Evolutionary conservation across 2,797 vertebrate genomes (phyloP), one percentile per base, ranked within the genome.

Genomic region (Sphenodon punctatus): DNA sequence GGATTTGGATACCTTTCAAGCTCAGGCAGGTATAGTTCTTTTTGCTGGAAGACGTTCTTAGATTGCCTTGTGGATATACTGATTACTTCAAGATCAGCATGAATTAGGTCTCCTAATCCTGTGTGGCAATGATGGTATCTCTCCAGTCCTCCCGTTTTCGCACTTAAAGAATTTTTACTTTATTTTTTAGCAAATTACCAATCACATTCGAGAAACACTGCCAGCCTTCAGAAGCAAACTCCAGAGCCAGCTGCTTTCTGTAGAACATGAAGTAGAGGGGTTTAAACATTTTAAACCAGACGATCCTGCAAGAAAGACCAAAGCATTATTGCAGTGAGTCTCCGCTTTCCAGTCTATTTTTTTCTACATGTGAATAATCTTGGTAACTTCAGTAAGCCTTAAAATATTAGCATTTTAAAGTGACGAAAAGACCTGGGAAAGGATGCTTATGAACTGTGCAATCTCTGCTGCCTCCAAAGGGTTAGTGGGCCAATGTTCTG

Each of bases 171-270:
- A 22, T 82, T 64, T 78, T 64, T 80, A 55, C n/a, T 93, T 79
- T 94, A 60, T 78, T 85, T 73, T 91, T 88, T 87, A 95, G 97
- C 98, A 98, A 97, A 96, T 99, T 87, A 99, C 97, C 87, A 98
- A 98, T 92, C 98, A 99, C 92, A 99, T 98, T 87, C 96, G 97
- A 61, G 97, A 98, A 49, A 97, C 96, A 2, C 90, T 98, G 80
- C 97, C 97, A 55, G 96, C 93, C 65, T 97, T 98, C 92, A 95
- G 97, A 71, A 96, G 93, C 93, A 97, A 95, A 71, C 96, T 99
- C 7, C 97, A 98, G 93, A 92, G 90, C 43, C 96, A 98, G 75
- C 88, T 98, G 76, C 94, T 97, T 70, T 94, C 95, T 34, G 92
- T 98, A 88, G 96, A 97, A 80, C 97, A 97, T 77, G 97, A 99